Base-by-base conservation (phyloP, 2,888 invertebrate genomes). In the Epinotia brunnichana region DNA sequence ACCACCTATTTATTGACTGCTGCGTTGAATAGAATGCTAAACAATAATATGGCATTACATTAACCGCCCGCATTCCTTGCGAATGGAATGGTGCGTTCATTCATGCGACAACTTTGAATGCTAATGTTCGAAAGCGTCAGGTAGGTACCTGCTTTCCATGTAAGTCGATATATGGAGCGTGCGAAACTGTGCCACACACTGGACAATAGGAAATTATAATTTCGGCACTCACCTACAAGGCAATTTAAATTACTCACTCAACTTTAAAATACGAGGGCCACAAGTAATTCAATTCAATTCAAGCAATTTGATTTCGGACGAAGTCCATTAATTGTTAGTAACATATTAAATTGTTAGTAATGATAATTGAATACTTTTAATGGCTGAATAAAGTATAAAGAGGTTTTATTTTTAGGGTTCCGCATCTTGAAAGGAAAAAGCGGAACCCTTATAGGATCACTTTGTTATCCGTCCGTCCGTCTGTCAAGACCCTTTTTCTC, bases 181-280 rank as follows among this genome's bases (percentile, higher is more conserved):
- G 88, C 78, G 87, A 89, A 89, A 86, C 83, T 81, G 79, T 81
- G 82, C 72, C 82, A 85, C 86, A 82, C 79, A 77, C 76, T 76
- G 80, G 74, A 78, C 77, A 77, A 77, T 77, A 77, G 79, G 75
- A 80, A 76, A 76, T 76, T 75, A 67, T 68, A 24, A 41, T 39
- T 54, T 66, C 19, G 35, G 64, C 54, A 57, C 62, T 59, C 48
- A 57, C 35, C 59, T 39, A n/a, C 53, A 17, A 68, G 60, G 24
- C 35, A 29, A 29, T 53, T 62, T 24, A 67, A 69, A 63, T 69
- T 39, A 61, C 66, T 48, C 39, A 11, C 60, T 66, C 24, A 68
- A 61, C 66, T 61, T 35, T 10, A n/a, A n/a, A n/a, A n/a, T n/a
- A n/a, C n/a, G n/a, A n/a, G n/a, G n/a, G n/a, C n/a, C n/a, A n/a